A percentile compares a stretch with the other conserved stretches of the same genome.
phyloP scores from a whole-genome alignment of 1,140 invertebrate species.

The Dinoponera quadriceps region DNA sequence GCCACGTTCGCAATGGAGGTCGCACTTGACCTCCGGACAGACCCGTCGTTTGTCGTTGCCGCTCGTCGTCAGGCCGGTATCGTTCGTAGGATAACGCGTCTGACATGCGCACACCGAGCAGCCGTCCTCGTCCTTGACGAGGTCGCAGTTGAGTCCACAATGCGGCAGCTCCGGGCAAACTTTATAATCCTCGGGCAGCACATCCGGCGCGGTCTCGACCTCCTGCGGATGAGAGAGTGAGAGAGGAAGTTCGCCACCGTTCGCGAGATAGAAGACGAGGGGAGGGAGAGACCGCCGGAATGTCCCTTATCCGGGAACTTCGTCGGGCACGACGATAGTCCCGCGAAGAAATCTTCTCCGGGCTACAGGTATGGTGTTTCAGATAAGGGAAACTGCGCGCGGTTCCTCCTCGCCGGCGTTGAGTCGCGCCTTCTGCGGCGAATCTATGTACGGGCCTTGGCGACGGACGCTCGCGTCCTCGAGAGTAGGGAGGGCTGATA shows the following conservation, averaged over 20 bases:
- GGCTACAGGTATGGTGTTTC: slow-evolving; percentile 34
- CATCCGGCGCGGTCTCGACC: slow-evolving; percentile 41
- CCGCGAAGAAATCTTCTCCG: slow-evolving; percentile 43
- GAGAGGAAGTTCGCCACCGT: slow-evolving; percentile 11
- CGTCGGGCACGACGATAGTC: slow-evolving; percentile 8
- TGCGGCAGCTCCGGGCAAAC: slow-evolving; percentile 74
- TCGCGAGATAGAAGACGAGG: slow-evolving; percentile 11
- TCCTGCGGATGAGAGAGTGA: slow-evolving; percentile 63
- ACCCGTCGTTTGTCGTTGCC: slow-evolving; percentile 66
- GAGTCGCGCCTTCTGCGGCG: slow-evolving; percentile 2
- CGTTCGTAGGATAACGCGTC: slow-evolving; percentile 40
- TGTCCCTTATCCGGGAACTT: slow-evolving; percentile 53
- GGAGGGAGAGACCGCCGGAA: slow-evolving; percentile 23
- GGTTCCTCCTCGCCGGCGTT: not conserved
- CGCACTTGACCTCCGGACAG: slow-evolving; percentile 79
- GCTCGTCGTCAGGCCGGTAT: slow-evolving; percentile 8
- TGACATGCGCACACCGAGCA: slow-evolving; percentile 78
- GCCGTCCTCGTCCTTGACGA: slow-evolving; percentile 74
- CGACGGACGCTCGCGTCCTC: not conserved
- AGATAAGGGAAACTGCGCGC: slow-evolving; percentile 43
- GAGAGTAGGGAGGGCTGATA: slow-evolving; percentile 23
- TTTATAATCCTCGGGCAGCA: slow-evolving; percentile 54
- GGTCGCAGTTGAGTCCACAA: slow-evolving; percentile 75
- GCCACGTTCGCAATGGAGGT: slow-evolving; percentile 79
- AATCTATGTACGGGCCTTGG: no score